Base-by-base conservation (phyloP, 2,113 vertebrate genomes). In the Cheilinus undulatus region DNA sequence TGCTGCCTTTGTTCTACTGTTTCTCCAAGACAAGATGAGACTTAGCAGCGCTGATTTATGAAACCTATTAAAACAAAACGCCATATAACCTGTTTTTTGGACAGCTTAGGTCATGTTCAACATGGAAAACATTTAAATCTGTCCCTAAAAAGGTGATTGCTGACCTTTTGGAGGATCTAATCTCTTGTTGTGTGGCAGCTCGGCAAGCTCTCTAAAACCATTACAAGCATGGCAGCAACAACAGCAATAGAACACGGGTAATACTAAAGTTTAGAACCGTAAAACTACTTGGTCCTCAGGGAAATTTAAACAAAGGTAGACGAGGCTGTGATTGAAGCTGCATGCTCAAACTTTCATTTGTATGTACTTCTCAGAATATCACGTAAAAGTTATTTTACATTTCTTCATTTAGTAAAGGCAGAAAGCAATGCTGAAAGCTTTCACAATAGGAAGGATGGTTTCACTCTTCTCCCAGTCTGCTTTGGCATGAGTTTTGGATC, bases 31-130 rank as follows among this genome's bases (percentile, higher is more conserved):
- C 19, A 54, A 40, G 5, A 20, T 3, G 26, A 68, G 20, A n/a
- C 20, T 10, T 53, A 65, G 60, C 56, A 38, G 22, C 13, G 0
- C 30, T 64, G 74, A 78, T 78, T 20, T 78, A 72, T 69, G 48
- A 72, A 76, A 48, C 3, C 11, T 42, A 50, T 68, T 72, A 51
- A 51, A 67, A 28, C 32, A 42, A 40, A 80, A 42, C 3, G 14
- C 43, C 45, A 42, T 28, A 53, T 8, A 49, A 34, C 65, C 22
- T 49, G 20, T 62, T 49, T 58, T 14, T 26, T 42, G 38, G 40
- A 63, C 23, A 12, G 4, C 36, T 46, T 8, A 19, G 1, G 20
- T 62, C 8, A 12, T 40, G 28, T 38, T 64, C 27, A 59, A 30
- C n/a, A 8, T 34, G n/a, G n/a, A n/a, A 4, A 23, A 26, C 11